Base-by-base conservation (phyloP, 64 coral and sea anemone genomes). In the Anthopleura sola region DNA sequence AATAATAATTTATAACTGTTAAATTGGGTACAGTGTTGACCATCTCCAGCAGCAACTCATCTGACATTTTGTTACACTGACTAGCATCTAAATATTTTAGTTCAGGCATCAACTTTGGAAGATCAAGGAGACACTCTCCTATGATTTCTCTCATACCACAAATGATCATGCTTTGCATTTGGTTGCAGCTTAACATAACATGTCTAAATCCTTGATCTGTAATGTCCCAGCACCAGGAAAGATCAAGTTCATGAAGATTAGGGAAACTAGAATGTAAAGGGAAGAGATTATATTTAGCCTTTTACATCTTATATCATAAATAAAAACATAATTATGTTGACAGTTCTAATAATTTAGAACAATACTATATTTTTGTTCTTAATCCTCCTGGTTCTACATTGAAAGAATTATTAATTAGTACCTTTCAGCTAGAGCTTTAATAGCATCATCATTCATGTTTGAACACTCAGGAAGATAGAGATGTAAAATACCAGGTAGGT, bases 161-260 rank as follows among this genome's bases (percentile, higher is more conserved):
- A 37, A 98, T 77, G 36, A 85, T 89, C 16, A 92, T 60, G 21
- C 60, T 78, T 89, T 90, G 55, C 83, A 98, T 78, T 14, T 68
- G 64, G 31, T 49, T 38, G 37, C 96, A 98, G 0, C 75, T 82
- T 57, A 51, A 34, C 31, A 98, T 47, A 48, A 98, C 78, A 49
- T 85, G 75, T 1, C 77, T 55, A 3, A 98, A 84, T 37, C 96
- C 96, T 48, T 48, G 37, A 86, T 98, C 96, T 56, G 92, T 94
- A 40, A 98, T 68, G 32, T 89, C 86, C 89, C 96, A 98, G 53
- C 96, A 98, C 96, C 96, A 98, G 16, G 96, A 94, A 21, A 98
- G 86, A 82, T 98, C 90, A 29, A 98, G 81, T 12, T 78, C 78
- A 31, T 81, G 80, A 37, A 98, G 84, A 80, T 92, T 89, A 44